Base-by-base conservation (phyloP, 2,113 vertebrate species). In the Felis catus region DNA sequence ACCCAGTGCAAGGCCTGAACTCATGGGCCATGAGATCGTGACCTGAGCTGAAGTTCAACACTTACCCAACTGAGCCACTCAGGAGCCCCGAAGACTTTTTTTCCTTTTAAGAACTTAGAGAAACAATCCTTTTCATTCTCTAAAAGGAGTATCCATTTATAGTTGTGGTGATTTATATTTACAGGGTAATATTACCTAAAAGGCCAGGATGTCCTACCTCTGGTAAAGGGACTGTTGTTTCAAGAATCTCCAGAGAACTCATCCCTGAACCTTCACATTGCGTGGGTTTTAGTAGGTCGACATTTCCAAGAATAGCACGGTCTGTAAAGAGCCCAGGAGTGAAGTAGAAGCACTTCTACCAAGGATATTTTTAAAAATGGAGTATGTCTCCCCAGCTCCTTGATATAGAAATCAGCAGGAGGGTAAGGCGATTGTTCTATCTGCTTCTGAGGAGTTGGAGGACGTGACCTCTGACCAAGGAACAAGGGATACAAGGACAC, bases 361-460 rank as follows among this genome's bases (percentile, higher is more conserved):
- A 96, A 78, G n/a, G 74, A 92, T 58, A 36, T 25, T 94, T 88
- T 94, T n/a, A 74, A 95, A 96, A 97, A 93, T 6, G 80, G 23
- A 94, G 55, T 82, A 36, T 86, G 45, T 74, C 87, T 94, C 41
- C 58, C 18, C 27, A 58, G 27, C 48, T 87, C 48, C 85, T 93
- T 94, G 83, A 92, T 53, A 45, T 1, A 91, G 66, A 97, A 84
- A 66, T 84, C 81, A 90, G 36, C 61, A 88, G 14, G 51, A n/a
- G 55, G 51, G 13, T 4, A 87, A 48, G 55, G 1, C 71, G 70
- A 31, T 80, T 84, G 92, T 11, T 94, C 65, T 27, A 58, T 91
- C 97, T 97, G 36, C 61, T 91, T 84, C 41, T 81, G 79, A 68
- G 63, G 27, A 89, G 27, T 51, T 90, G 31, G 55, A 96, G 36